Base-by-base conservation (phyloP, 2,888 invertebrate species). In the Clepsis dumicolana region DNA sequence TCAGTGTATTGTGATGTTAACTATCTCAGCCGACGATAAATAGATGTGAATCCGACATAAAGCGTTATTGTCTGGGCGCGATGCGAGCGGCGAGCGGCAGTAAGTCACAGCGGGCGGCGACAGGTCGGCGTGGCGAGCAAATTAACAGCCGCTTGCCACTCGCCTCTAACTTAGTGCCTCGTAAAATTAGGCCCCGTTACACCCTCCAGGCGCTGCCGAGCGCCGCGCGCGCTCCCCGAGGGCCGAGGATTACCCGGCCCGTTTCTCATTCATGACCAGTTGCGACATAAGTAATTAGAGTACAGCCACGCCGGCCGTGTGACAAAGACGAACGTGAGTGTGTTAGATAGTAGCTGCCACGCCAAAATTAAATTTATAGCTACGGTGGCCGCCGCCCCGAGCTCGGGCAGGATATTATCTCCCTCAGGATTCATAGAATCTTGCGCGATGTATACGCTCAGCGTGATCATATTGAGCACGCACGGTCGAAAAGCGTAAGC, bases 41-140 rank as follows among this genome's bases (percentile, higher is more conserved):
- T 81, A 80, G 80, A 81, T 79, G 82, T 77, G 80, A 83, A 82
- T 84, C 81, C 80, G 76, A 80, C 77, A 75, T 82, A 78, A 78
- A 83, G 83, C 81, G 81, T 83, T 83, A 84, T 80, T 79, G 75
- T 79, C 72, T 75, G 72, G 75, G 71, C 69, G 71, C 71, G 72
- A 70, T 72, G 75, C 69, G 74, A 71, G 73, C 62, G 70, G 57
- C 67, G 67, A 72, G 60, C 65, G 74, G 75, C 80, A 79, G 86
- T 92, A 91, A 89, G 90, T 92, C 89, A 90, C 90, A 85, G 88
- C 89, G 90, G 91, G 91, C 86, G 91, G 86, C 86, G 93, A 92
- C 92, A 89, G 88, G 83, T 80, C 85, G 87, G 81, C 86, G 87
- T 80, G 85, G 84, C 84, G 86, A 85, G 84, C 90, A 91, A 93